phyloP scores from a whole-genome alignment of 2,888 invertebrate genomes.

The Myathropa florea region DNA sequence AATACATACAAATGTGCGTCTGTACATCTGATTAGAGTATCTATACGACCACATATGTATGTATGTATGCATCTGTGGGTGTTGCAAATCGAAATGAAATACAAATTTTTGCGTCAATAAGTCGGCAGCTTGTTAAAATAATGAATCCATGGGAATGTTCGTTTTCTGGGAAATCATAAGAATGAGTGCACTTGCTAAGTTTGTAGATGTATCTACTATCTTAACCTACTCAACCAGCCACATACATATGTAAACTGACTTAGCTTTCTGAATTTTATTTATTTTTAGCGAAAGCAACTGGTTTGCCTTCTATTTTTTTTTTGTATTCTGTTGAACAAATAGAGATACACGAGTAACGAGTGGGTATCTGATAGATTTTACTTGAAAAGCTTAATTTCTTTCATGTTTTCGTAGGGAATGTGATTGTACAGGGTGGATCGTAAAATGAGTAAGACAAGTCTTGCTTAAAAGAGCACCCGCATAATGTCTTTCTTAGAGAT shows the following conservation, averaged over 20 bases:
- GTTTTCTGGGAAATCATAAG: background rate
- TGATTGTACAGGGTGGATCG: background rate
- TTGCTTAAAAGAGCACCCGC: too few relatives aligned
- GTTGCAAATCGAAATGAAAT: background rate
- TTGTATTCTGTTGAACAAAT: background rate
- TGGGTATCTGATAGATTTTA: background rate
- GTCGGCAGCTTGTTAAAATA: background rate
- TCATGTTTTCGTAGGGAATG: background rate
- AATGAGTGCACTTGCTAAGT: background rate
- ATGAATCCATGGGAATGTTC: background rate
- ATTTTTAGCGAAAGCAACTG: background rate
- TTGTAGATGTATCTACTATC: too few relatives aligned
- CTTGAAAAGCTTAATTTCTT: background rate
- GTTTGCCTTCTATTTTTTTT: background rate
- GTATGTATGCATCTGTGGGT: background rate
- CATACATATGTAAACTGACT: background rate
- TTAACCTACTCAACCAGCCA: too few relatives aligned
- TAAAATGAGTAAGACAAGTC: background rate
- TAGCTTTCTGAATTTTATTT: background rate
- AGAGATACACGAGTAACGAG: background rate
- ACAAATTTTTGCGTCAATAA: background rate
- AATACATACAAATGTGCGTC: too few relatives aligned
- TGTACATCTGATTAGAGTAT: background rate
- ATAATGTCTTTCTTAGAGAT: too few relatives aligned
- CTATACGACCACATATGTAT: background rate